These are phyloP conservation scores for Ips typographus DNA, from an alignment of 1,140 invertebrate genomes.

Conservation along the genomic window DNA sequence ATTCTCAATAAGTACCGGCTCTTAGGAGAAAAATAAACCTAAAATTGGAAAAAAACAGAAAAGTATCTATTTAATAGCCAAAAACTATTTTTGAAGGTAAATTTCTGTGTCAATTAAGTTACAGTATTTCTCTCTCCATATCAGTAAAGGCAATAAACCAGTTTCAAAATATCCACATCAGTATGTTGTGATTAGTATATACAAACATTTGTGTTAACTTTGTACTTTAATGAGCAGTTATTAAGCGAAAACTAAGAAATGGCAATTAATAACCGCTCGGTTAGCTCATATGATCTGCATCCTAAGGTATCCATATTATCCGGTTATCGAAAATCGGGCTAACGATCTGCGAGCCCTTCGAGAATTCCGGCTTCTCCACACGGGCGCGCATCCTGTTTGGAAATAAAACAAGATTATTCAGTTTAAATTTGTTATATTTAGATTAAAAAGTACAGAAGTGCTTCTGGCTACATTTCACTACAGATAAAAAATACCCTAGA, in stretches of 20 bases:
- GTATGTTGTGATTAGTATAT: conserved; percentile 20
- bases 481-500: conserved; percentile 33
- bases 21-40: too few relatives aligned
- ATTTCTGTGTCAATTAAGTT: too few relatives aligned
- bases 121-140: too few relatives aligned
- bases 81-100: too few relatives aligned
- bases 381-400: conserved; percentile 41
- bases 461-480: background rate
- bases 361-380: conserved; percentile 34
- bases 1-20: too few relatives aligned
- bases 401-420: conserved; percentile 34
- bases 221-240: conserved; percentile 19
- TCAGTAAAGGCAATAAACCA: background rate
- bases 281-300: conserved; percentile 26
- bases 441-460: conserved; percentile 6
- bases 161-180: background rate
- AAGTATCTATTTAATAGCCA: too few relatives aligned
- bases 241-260: background rate
- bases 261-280: conserved; percentile 13
- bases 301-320: conserved; percentile 33
- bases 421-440: conserved; percentile 23
- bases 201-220: conserved; percentile 16
- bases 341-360: conserved; percentile 13
- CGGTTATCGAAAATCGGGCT: conserved; percentile 22
- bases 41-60: too few relatives aligned